A percentile compares a stretch with the other conserved stretches of the same genome.
Conservation (phyloP, 2,113 vertebrate genomes). For the Ammodytes marinus region DNA sequence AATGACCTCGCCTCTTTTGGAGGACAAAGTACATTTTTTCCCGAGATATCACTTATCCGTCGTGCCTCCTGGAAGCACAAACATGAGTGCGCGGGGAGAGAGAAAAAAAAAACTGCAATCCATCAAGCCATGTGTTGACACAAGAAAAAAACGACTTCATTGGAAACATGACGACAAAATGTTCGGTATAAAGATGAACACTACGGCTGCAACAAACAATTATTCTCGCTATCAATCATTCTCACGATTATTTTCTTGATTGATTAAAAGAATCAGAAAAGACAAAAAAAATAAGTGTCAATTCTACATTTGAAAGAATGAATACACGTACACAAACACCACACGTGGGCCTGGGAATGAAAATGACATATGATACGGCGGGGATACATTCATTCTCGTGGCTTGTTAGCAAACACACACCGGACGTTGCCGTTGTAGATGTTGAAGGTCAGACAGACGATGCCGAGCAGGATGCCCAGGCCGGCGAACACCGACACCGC, state of each 20-base stretch:
- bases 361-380: background rate
- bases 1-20: background rate
- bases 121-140: background rate
- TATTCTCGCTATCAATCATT: background rate
- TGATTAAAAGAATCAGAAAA: background rate
- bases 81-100: background rate
- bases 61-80: background rate
- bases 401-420: constrained; percentile 72
- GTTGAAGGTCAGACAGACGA: constrained; percentile 96
- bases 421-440: constrained; percentile 97
- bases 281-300: background rate
- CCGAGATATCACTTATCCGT: background rate
- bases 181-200: background rate
- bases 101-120: background rate
- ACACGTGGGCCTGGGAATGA: background rate
- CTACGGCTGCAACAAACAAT: background rate
- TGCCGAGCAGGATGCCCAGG: constrained; percentile 92
- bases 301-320: background rate
- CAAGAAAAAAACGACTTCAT: background rate
- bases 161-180: background rate
- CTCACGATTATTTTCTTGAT: background rate
- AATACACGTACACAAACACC: background rate
- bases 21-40: constrained; percentile 20
- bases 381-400: background rate
- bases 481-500: constrained; percentile 94